Conservation (phyloP, 2,113 vertebrate species). For the Baryphthengus martii region DNA sequence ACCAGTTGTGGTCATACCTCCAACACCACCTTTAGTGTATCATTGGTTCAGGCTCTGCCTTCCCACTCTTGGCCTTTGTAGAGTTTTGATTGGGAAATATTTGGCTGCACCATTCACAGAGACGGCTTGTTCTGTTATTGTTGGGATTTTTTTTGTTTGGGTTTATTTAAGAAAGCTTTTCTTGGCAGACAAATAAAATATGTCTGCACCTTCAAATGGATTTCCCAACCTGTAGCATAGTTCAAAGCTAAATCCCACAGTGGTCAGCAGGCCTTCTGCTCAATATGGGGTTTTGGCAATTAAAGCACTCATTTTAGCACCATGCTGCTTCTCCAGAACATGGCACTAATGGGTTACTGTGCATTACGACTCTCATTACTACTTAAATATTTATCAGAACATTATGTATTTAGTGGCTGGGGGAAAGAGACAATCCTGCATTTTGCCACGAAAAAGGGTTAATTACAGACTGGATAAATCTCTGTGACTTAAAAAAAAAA, state of each 20-base stretch:
- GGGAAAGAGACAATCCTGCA: constrained; percentile 39
- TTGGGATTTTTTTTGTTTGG: no score
- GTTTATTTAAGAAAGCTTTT: background rate
- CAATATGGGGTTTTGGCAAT: constrained; percentile 71
- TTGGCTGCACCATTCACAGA: background rate
- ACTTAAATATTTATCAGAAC: constrained; percentile 91
- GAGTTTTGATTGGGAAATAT: background rate
- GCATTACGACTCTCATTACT: constrained; percentile 81
- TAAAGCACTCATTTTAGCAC: constrained; percentile 70
- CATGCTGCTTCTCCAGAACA: background rate
- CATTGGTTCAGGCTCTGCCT: background rate
- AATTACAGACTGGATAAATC: constrained; percentile 78
- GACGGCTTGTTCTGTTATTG: background rate
- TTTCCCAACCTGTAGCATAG: background rate
- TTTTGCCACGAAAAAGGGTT: constrained; percentile 74
- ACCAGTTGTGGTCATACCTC: background rate
- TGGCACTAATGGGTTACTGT: constrained; percentile 82
- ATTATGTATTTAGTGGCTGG: constrained; percentile 81
- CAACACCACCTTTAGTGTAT: fast-evolving
- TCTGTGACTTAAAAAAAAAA: constrained; percentile 55
- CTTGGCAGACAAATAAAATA: background rate
- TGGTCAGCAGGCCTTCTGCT: constrained; percentile 33
- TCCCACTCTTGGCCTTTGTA: background rate
- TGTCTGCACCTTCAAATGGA: background rate
- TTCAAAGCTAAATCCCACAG: constrained; percentile 6